Conservation (phyloP, 1,140 invertebrate genomes). For the Himalopsyche phryganea region DNA sequence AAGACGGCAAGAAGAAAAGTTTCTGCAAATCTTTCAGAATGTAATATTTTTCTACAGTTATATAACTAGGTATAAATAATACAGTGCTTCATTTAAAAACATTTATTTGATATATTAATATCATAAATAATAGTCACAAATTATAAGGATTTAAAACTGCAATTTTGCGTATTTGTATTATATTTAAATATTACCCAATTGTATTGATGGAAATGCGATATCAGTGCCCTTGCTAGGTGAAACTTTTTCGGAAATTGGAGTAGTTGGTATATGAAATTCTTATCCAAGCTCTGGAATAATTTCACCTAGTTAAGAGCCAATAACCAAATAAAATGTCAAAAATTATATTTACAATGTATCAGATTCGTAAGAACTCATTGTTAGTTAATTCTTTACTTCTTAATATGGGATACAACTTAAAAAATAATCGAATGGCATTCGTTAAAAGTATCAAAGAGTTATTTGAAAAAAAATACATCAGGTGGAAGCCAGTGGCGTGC, state of each 20-base stretch:
- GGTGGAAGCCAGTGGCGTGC: conserved; percentile 5
- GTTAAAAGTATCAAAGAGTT: conserved; percentile 3
- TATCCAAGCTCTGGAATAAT: not conserved
- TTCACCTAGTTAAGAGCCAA: conserved; percentile 3
- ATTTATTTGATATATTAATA: conserved; percentile 34
- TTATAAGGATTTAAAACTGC: conserved; percentile 30
- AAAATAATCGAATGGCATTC: conserved; percentile 17
- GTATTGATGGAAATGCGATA: conserved; percentile 31
- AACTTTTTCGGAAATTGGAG: not conserved
- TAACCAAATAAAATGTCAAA: not conserved
- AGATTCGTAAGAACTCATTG: no score
- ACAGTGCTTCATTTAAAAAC: conserved; percentile 29
- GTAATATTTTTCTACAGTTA: no score
- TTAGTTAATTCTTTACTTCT: conserved; percentile 1
- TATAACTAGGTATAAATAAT: conserved; percentile 2
- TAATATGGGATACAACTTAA: not conserved
- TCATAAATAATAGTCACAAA: conserved; percentile 35
- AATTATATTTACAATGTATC: no score
- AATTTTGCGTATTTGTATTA: conserved; percentile 26
- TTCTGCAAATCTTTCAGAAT: no score
- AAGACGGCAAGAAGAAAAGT: no score
- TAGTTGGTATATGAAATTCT: not conserved
- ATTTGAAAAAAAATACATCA: conserved; percentile 9
- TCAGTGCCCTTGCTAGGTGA: conserved; percentile 10
- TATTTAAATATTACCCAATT: conserved; percentile 16